phyloP scores from a whole-genome alignment of 2,888 invertebrate species.

The Anthophora plumipes region DNA sequence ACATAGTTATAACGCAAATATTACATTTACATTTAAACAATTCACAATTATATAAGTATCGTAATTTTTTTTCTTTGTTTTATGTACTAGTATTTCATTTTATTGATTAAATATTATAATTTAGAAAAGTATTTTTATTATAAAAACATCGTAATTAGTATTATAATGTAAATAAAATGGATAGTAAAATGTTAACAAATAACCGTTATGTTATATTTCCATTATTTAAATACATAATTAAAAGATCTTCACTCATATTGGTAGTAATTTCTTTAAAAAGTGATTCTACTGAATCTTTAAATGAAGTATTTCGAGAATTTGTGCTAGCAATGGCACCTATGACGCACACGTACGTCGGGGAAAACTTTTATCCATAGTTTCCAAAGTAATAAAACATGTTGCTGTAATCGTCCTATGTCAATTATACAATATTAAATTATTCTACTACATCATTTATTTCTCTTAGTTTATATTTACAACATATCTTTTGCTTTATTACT shows the following conservation, averaged over 20 bases:
- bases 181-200: slow-evolving; percentile 20
- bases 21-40: background rate
- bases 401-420: slow-evolving; percentile 46
- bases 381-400: slow-evolving; percentile 69
- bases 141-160: background rate
- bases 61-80: background rate
- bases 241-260: background rate
- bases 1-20: no score
- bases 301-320: background rate
- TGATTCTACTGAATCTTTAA: slow-evolving; percentile 15
- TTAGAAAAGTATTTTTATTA: background rate
- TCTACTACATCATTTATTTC: slow-evolving; percentile 67
- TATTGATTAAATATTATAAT: background rate
- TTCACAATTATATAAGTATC: background rate
- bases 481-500: slow-evolving; percentile 60
- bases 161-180: slow-evolving; percentile 4
- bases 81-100: background rate
- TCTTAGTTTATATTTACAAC: slow-evolving; percentile 69
- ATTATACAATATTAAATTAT: slow-evolving; percentile 63
- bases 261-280: slow-evolving; percentile 13
- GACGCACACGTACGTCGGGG: background rate
- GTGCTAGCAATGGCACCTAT: background rate
- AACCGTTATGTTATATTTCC: slow-evolving; percentile 12
- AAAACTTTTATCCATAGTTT: slow-evolving; percentile 39
- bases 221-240: slow-evolving; percentile 16